phyloP scores from a whole-genome alignment of 1,140 invertebrate species.

The Aleiodes sp. region DNA sequence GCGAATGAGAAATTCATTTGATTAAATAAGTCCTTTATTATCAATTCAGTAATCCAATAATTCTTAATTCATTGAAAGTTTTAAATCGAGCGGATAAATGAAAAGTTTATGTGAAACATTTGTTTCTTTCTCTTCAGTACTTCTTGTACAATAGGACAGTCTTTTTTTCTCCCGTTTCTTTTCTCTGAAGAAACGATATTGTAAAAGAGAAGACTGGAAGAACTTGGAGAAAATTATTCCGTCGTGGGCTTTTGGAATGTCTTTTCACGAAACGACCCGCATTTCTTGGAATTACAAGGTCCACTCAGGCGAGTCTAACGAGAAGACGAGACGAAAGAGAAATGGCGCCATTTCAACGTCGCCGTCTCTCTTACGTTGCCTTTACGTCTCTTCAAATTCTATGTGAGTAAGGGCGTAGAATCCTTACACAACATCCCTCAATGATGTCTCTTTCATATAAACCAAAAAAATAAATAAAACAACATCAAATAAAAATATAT shows the following conservation, averaged over 20 bases:
- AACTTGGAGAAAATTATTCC: background rate
- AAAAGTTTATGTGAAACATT: background rate
- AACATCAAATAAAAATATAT: background rate
- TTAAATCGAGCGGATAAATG: no score
- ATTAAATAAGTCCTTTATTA: no score
- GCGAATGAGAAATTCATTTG: background rate
- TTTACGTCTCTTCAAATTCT: background rate
- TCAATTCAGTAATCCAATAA: no score
- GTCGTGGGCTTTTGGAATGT: constrained; percentile 13
- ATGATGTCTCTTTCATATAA: background rate
- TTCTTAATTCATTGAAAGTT: no score
- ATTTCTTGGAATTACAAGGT: constrained; percentile 25
- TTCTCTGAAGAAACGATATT: constrained; percentile 17
- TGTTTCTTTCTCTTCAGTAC: no score
- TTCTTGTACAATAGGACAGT: constrained; percentile 1
- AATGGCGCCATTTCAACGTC: constrained; percentile 8
- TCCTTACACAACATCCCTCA: background rate
- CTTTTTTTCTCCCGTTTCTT: constrained; percentile 8
- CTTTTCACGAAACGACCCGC: constrained; percentile 22
- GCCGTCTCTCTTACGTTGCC: background rate
- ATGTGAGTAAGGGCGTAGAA: background rate
- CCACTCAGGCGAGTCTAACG: constrained; percentile 22
- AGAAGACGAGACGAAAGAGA: constrained; percentile 20
- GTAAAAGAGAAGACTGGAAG: background rate
- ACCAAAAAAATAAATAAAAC: background rate